Base-by-base conservation (phyloP, 2,888 invertebrate species). In the Pseudococcus jackbeardsleyi region DNA sequence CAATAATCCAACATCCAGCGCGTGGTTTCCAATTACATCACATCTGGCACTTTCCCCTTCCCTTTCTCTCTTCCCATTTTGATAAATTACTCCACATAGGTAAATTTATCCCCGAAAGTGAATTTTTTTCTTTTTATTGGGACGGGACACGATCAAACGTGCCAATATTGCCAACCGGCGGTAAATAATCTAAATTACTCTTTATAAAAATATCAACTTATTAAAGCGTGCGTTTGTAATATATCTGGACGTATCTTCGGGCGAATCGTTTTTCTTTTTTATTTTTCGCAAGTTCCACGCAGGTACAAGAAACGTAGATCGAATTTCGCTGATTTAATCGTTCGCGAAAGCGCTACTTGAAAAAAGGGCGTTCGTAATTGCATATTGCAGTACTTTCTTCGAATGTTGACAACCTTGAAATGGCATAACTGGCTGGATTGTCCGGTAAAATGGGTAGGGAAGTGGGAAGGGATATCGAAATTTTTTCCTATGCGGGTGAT, bases 61-160 rank as follows among this genome's bases (percentile, higher is more conserved):
- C 15, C 54, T 54, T 54, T 54, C 54, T 54, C 17, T 54, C 54
- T 17, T 54, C 17, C 54, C 5, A 12, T 68, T 46, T 11, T 46
- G 12, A 33, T 33, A 33, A 33, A 33, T 33, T 33, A 33, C 26
- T 33, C 26, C 3, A 33, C 26, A 46, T 46, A 12, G 46, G 42
- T 42, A 79, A 79, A 79, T 79, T 77, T 79, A 39, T 79, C 79
- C 79, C 79, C 79, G 42, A 79, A 79, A 22, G 33, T 72, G 42
- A 46, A 79, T 79, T 79, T 64, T 77, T 15, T 79, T 79, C 22
- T 77, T 15, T 33, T 33, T 33, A 33, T 33, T 33, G 26, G 26
- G 26, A 33, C 26, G 26, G 26, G 68, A 79, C 42, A 79, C 77
- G 77, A 79, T 17, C 5, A 46, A 79, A 79, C 79, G 79, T 79